A percentile compares a stretch with the other conserved stretches of the same genome.
Conservation (phyloP, 2,888 invertebrate genomes). For the Diloba caeruleocephala region DNA sequence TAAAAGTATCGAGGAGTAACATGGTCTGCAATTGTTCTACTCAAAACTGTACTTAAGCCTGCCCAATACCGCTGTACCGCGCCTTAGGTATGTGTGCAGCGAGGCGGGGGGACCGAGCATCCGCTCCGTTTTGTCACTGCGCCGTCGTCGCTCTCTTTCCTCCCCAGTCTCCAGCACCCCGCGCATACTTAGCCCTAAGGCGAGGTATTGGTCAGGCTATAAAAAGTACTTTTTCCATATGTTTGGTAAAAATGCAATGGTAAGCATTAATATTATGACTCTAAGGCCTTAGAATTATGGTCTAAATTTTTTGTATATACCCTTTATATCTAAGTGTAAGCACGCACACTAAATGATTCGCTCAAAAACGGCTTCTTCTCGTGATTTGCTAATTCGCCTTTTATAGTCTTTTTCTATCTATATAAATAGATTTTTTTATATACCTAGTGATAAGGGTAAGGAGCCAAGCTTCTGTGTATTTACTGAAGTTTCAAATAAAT, state of each 20-base stretch:
- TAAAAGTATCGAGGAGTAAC: conserved; percentile 3
- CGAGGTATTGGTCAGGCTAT: too few relatives aligned
- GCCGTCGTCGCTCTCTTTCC: too few relatives aligned
- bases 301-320: conserved; percentile 69
- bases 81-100: too few relatives aligned
- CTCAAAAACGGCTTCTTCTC: conserved; percentile 79
- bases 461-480: conserved; percentile 83
- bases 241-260: conserved; percentile 15
- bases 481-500: conserved; percentile 53
- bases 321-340: conserved; percentile 67
- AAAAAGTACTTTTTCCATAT: conserved; percentile 27
- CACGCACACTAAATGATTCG: conserved; percentile 78
- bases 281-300: conserved; percentile 67
- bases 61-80: too few relatives aligned
- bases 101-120: too few relatives aligned
- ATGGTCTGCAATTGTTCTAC: conserved; percentile 15
- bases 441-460: conserved; percentile 60
- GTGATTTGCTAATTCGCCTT: conserved; percentile 87
- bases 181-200: too few relatives aligned
- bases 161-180: too few relatives aligned
- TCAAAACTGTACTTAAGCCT: too few relatives aligned
- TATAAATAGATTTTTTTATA: conserved; percentile 76
- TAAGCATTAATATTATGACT: conserved; percentile 37
- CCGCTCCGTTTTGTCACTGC: too few relatives aligned
- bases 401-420: conserved; percentile 76